These are phyloP conservation scores for Thalassophryne amazonica DNA, from an alignment of 2,797 vertebrate species.

Conservation along the genomic window DNA sequence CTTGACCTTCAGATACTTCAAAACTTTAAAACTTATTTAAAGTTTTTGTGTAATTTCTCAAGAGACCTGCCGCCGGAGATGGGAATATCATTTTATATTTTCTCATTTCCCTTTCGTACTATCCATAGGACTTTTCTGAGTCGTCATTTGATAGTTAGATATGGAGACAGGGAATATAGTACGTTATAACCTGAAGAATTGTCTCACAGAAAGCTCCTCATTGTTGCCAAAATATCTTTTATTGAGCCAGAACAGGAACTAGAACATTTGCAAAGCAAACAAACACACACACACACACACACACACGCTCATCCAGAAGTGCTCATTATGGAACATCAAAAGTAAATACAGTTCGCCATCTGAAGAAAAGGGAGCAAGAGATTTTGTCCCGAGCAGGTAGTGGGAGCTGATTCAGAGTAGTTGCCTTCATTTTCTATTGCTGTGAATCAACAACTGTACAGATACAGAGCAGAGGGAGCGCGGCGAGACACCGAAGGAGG, in stretches of 20 bases:
- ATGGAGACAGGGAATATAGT: conserved; percentile 64
- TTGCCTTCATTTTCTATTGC: conserved; percentile 74
- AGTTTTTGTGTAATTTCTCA: conserved; percentile 60
- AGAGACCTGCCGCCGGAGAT: conserved; percentile 58
- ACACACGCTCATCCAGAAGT: conserved; percentile 69
- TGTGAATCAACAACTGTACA: conserved; percentile 65
- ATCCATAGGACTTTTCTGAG: conserved; percentile 52
- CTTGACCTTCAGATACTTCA: conserved; percentile 63
- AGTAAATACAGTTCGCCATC: conserved; percentile 61
- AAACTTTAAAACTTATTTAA: conserved; percentile 63
- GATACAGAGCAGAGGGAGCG: conserved; percentile 58
- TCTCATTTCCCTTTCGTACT: conserved; percentile 53
- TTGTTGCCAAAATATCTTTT: conserved; percentile 83
- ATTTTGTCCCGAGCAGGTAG: conserved; percentile 66
- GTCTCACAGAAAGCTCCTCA: conserved; percentile 75
- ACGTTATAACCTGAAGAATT: conserved; percentile 65
- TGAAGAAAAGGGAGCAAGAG: conserved; percentile 61
- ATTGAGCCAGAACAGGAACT: conserved; percentile 81
- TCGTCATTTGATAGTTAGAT: conserved; percentile 67
- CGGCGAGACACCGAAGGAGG: conserved; percentile 49
- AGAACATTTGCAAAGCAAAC: conserved; percentile 62
- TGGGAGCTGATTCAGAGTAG: conserved; percentile 71
- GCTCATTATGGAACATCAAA: conserved; percentile 76
- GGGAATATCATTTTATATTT: conserved; percentile 65
- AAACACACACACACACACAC: conserved; percentile 21